Evolutionary conservation across 2,888 invertebrate genomes (phyloP).

Genomic region (Coleophora flavipennella): DNA sequence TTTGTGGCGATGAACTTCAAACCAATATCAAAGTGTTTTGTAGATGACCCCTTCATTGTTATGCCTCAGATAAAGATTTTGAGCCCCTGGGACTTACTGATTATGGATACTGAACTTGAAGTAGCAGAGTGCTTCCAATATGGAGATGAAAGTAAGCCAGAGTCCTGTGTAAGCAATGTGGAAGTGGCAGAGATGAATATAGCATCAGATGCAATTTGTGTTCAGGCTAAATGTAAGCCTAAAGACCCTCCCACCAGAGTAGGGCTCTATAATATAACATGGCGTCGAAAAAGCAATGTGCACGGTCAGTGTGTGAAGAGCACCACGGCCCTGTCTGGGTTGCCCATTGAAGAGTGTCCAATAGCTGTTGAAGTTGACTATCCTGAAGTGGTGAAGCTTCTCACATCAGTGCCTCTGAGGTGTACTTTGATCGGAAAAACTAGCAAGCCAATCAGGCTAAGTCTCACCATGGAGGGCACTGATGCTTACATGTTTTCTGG

Average conservation of each 20-base stretch:
- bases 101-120: slow-evolving; percentile 77
- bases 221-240: slow-evolving; percentile 53
- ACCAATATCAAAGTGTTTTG: slow-evolving; percentile 76
- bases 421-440: slow-evolving; percentile 83
- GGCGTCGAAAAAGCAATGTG: slow-evolving; percentile 43
- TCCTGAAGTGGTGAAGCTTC: slow-evolving; percentile 83
- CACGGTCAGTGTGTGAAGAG: slow-evolving; percentile 56
- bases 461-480: slow-evolving; percentile 83
- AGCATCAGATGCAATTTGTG: slow-evolving; percentile 57
- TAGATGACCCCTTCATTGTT: slow-evolving; percentile 77
- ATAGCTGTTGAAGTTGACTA: slow-evolving; percentile 73
- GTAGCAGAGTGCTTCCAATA: slow-evolving; percentile 64
- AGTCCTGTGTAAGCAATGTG: slow-evolving; percentile 48
- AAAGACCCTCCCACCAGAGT: slow-evolving; percentile 55
- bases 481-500: slow-evolving; percentile 97
- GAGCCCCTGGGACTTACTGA: slow-evolving; percentile 79
- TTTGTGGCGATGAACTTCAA: slow-evolving; percentile 78
- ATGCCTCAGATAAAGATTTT: slow-evolving; percentile 79
- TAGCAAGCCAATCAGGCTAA: slow-evolving; percentile 78
- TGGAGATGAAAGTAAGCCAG: slow-evolving; percentile 40
- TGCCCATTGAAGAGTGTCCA: slow-evolving; percentile 75
- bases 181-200: slow-evolving; percentile 53
- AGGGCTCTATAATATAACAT: slow-evolving; percentile 61
- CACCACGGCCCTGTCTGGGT: slow-evolving; percentile 68
- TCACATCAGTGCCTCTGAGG: slow-evolving; percentile 79